Base-by-base conservation (phyloP, 2,888 invertebrate genomes). In the Lymantria dispar region DNA sequence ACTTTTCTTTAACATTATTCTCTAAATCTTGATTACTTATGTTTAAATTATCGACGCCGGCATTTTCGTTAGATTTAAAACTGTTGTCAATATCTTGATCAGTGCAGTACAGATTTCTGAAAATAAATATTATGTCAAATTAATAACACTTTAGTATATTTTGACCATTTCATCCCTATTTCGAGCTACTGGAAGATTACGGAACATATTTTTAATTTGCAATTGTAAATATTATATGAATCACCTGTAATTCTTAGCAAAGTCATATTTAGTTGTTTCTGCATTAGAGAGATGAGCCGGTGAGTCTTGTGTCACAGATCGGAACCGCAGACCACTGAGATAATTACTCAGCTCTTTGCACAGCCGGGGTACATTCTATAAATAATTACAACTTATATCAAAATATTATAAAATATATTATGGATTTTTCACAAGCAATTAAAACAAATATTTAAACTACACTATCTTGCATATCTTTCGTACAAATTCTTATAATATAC, bases 191-290 rank as follows among this genome's bases (percentile, higher is more conserved):
- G 2, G 22, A 22, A 22, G 5, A 22, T 22, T 22, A 22, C 5
- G 2, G 5, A 22, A 22, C 22, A 22, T 22, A 22, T 3, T 36
- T 36, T 11, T 11, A 36, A 36, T 9, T 36, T 11, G 36, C n/a
- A 36, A 3, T 1, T 3, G n/a, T 10, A 38, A 38, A 38, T 8
- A 13, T 9, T 38, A 3, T 15, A 8, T 33, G 5, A 22, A 29
- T 44, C 48, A 64, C 91, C 87, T 88, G 75, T 85, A 91, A 52
- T 79, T 84, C 57, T 88, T 90, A 7, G 86, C 87, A 58, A 91
- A 91, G 58, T 85, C 80, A 55, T 90, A 91, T 70, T 85, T 87
- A 8, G 90, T 88, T 7, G 78, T 79, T 55, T 90, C 90, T 0
- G 78, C 82, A 9, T 78, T 66, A 0, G 88, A 74, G 10, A 90